Evolutionary conservation across 1,140 invertebrate genomes (phyloP).

Genomic region (Drosophila serrata): DNA sequence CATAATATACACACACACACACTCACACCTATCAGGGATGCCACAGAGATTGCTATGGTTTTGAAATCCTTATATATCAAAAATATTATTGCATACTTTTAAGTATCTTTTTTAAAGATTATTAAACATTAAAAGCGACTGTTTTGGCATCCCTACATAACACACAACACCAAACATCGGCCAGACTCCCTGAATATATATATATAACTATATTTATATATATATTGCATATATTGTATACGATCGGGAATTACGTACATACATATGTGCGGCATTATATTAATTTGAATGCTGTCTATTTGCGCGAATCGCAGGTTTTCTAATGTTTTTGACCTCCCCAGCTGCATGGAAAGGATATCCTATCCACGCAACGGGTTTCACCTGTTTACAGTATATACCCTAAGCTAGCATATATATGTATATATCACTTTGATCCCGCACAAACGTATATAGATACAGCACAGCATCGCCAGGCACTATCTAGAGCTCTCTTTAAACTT

Average conservation of each 20-base stretch:
- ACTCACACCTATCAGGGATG: background rate
- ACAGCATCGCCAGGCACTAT: slow-evolving; percentile 49
- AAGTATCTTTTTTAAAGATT: background rate
- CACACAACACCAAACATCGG: slow-evolving; percentile 25
- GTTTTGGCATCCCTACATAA: background rate
- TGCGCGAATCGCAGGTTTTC: slow-evolving; percentile 72
- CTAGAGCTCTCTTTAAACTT: slow-evolving; percentile 16
- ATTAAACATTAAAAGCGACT: background rate
- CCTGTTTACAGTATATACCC: slow-evolving; percentile 1
- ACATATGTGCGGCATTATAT: slow-evolving; percentile 29
- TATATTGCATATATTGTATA: background rate
- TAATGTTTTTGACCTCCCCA: slow-evolving; percentile 55
- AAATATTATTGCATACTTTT: background rate
- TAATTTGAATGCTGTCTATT: slow-evolving; percentile 82
- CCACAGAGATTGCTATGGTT: background rate
- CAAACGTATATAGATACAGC: slow-evolving; percentile 26
- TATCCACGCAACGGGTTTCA: slow-evolving; percentile 53
- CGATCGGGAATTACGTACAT: slow-evolving; percentile 13
- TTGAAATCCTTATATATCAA: background rate
- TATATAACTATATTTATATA: slow-evolving; percentile 13
- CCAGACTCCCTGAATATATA: slow-evolving; percentile 33
- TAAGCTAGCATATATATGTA: slow-evolving; percentile 21
- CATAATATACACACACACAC: background rate
- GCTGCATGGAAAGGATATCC: slow-evolving; percentile 30
- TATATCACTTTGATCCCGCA: slow-evolving; percentile 27